phyloP scores from a whole-genome alignment of 2,113 vertebrate genomes.

The Clarias macrocephalus region DNA sequence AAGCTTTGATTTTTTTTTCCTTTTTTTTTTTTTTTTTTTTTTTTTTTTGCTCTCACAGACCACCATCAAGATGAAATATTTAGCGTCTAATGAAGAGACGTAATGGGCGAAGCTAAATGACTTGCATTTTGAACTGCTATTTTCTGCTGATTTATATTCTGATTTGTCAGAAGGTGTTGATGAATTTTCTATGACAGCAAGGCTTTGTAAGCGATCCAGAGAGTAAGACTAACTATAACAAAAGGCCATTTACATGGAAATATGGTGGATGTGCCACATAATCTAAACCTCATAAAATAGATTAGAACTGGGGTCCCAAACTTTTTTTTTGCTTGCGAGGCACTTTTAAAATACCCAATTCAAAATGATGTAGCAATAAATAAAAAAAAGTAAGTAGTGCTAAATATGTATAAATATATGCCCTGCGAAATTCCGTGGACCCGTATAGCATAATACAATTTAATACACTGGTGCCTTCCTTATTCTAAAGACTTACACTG shows the following conservation, averaged over 20 bases:
- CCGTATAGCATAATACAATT: no score
- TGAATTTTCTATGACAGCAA: neutral
- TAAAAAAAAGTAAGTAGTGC: no score
- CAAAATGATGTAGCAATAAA: no score
- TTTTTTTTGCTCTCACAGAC: conserved; percentile 1
- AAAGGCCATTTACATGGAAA: neutral
- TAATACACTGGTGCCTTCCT: no score
- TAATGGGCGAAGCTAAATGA: conserved; percentile 13
- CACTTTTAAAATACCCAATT: no score
- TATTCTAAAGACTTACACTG: no score
- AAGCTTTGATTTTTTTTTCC: neutral
- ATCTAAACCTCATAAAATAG: neutral
- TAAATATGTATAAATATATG: no score
- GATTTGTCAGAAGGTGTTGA: neutral
- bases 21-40: conserved; percentile 10
- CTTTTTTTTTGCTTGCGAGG: no score
- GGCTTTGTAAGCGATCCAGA: neutral
- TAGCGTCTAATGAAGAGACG: conserved; percentile 30
- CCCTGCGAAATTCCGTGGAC: no score
- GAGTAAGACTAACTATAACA: neutral
- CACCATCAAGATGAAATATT: neutral
- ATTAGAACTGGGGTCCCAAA: neutral
- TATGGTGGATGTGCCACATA: neutral
- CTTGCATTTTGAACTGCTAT: neutral
- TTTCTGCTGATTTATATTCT: conserved; percentile 4